phyloP scores from a whole-genome alignment of 2,797 vertebrate species.

The Sebastes diaconus region DNA sequence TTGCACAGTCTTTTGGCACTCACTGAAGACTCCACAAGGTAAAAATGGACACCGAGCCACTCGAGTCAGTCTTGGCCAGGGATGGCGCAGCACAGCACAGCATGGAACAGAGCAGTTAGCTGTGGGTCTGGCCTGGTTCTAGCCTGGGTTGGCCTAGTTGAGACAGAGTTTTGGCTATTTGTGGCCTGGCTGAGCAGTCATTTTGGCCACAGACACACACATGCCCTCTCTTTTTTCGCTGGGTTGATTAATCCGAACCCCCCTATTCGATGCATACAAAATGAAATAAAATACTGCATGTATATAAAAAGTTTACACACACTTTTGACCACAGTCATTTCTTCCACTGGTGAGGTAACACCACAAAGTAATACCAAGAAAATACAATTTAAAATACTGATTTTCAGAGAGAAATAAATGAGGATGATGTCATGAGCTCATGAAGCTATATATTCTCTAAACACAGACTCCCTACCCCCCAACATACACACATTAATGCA shows the following conservation, averaged over 20 bases:
- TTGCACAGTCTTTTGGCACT: slow-evolving; percentile 64
- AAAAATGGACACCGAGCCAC: slow-evolving; percentile 49
- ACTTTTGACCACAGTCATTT: slow-evolving; percentile 22
- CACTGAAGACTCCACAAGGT: slow-evolving; percentile 40
- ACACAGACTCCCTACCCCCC: background rate
- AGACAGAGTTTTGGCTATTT: slow-evolving; percentile 57
- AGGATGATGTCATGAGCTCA: slow-evolving; percentile 30
- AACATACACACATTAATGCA: slow-evolving; percentile 51
- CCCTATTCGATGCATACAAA: slow-evolving; percentile 17
- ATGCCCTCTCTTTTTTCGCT: background rate
- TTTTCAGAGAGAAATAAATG: slow-evolving; percentile 38
- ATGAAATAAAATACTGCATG: slow-evolving; percentile 31
- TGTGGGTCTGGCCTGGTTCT: slow-evolving; percentile 54
- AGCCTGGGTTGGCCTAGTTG: slow-evolving; percentile 64
- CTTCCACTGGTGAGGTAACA: slow-evolving; percentile 25
- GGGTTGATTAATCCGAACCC: slow-evolving; percentile 40
- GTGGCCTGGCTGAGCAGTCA: slow-evolving; percentile 51
- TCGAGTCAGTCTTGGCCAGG: slow-evolving; percentile 41
- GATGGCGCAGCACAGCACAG: slow-evolving; percentile 35
- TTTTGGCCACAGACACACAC: slow-evolving; percentile 43
- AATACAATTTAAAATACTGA: slow-evolving; percentile 42
- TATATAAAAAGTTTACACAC: slow-evolving; percentile 41
- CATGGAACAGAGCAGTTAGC: slow-evolving; percentile 40
- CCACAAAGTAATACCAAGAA: slow-evolving; percentile 47
- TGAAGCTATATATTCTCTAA: slow-evolving; percentile 38